These are phyloP conservation scores for Lagria hirta DNA, from an alignment of 2,888 invertebrate species.

Conservation along the genomic window DNA sequence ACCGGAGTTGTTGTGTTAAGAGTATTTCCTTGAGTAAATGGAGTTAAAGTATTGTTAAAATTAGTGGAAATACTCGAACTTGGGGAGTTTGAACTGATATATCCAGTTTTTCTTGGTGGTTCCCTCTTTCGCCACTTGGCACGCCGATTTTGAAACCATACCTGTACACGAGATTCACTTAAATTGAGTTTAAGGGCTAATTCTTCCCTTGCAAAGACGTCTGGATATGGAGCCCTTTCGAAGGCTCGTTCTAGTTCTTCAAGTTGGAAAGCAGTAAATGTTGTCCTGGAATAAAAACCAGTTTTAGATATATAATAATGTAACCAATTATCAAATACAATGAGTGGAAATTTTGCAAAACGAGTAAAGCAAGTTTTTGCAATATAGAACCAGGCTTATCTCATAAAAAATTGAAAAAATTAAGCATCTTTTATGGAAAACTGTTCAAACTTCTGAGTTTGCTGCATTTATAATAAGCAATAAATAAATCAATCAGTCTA, in stretches of 20 bases:
- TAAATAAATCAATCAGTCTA: too few species aligned
- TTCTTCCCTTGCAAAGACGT: slow-evolving; percentile 93
- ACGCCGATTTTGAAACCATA: slow-evolving; percentile 88
- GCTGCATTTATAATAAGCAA: too few species aligned
- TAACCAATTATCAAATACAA: too few species aligned
- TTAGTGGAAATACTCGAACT: slow-evolving; percentile 60
- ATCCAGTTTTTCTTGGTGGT: slow-evolving; percentile 86
- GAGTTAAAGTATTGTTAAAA: slow-evolving; percentile 60
- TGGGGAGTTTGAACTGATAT: slow-evolving; percentile 70
- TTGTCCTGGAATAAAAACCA: slow-evolving; percentile 68
- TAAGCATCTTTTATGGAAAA: too few species aligned
- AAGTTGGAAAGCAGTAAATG: slow-evolving; percentile 92
- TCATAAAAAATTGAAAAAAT: too few species aligned
- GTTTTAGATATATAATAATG: too few species aligned
- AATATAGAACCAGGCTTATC: too few species aligned
- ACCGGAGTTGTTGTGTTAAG: slow-evolving; percentile 57
- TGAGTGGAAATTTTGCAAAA: too few species aligned
- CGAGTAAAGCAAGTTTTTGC: too few species aligned
- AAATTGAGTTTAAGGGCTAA: slow-evolving; percentile 86
- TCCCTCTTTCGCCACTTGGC: slow-evolving; percentile 95
- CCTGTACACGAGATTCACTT: slow-evolving; percentile 76
- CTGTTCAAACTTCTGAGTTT: too few species aligned
- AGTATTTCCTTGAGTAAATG: slow-evolving; percentile 57
- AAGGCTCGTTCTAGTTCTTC: slow-evolving; percentile 93
- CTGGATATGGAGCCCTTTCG: slow-evolving; percentile 93